Base-by-base conservation (phyloP, 2,797 vertebrate species). In the Limosa lapponica region DNA sequence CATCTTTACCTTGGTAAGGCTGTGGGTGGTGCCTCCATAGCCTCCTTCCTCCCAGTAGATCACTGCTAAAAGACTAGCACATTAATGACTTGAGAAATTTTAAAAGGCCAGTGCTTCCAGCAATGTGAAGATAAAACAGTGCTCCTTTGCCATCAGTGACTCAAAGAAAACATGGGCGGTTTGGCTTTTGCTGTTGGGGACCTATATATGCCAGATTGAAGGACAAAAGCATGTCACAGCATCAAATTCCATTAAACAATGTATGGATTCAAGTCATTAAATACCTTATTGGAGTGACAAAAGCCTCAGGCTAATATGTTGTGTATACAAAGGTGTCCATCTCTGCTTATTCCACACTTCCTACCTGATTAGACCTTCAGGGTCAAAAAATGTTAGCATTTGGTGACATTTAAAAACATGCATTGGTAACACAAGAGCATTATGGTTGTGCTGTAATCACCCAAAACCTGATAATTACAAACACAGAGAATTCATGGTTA, bases 171-270 rank as follows among this genome's bases (percentile, higher is more conserved):
- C 48, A 67, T 3, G 20, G 34, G 24, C 3, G 1, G 51, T 95
- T 69, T 41, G 55, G 17, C 28, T 85, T 94, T 82, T 82, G 22
- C 57, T 92, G 67, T 49, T 84, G 61, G 65, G 37, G 90, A 81
- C 32, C 4, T 32, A 57, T 46, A 70, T 30, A 89, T 27, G 16
- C 57, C 70, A 51, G 82, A 67, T 8, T 43, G 57, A 93, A 86
- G 34, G 73, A 94, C 22, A 79, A 89, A 94, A 89, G 11, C 22
- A 80, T 46, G 58, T 75, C 72, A 90, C 30, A 74, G 49, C 59
- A 89, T 66, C 67, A 89, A 96, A 94, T 87, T 41, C 64, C 87
- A 62, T 90, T 66, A 90, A 97, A 87, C 48, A 92, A 80, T 73
- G 72, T 24, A 65, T 64, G 57, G 48, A 90, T 84, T 83, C 57